Evolutionary conservation across 1,140 invertebrate genomes (phyloP).

Genomic region (Vanessa atalanta): DNA sequence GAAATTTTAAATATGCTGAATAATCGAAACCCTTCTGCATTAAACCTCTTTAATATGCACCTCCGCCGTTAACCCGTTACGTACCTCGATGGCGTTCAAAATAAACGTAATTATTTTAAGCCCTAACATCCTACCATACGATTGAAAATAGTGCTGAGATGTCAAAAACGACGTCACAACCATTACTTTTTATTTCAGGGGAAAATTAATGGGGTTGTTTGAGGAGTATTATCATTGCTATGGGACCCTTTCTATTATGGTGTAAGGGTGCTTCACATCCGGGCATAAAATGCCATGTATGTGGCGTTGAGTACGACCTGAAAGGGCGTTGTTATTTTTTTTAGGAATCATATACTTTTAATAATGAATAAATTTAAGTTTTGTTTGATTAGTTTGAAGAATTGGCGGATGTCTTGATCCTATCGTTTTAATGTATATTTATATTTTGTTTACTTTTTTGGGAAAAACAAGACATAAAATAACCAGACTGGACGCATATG

Average conservation of each 20-base stretch:
- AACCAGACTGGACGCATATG: too few species aligned
- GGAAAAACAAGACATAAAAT: too few species aligned
- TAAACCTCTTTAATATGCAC: slow-evolving; percentile 28
- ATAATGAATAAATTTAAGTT: too few species aligned
- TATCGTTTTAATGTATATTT: too few species aligned
- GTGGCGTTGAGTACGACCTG: slow-evolving; percentile 15
- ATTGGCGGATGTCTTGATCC: too few species aligned
- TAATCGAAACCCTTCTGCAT: slow-evolving; percentile 23
- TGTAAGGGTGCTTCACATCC: slow-evolving; percentile 42
- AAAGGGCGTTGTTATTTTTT: slow-evolving; percentile 14
- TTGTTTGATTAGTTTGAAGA: too few species aligned
- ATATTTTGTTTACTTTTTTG: too few species aligned
- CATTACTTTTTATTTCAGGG: slow-evolving; percentile 61
- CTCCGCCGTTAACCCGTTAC: slow-evolving; percentile 27
- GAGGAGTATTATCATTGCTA: slow-evolving; percentile 51
- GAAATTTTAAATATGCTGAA: slow-evolving; percentile 33
- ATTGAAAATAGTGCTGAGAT: slow-evolving; percentile 39
- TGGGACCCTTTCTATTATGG: slow-evolving; percentile 48
- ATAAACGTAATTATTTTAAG: slow-evolving; percentile 24
- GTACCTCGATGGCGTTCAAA: slow-evolving; percentile 5
- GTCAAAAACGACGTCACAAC: slow-evolving; percentile 19
- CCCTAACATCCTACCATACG: slow-evolving; percentile 25
- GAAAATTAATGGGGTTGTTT: slow-evolving; percentile 54
- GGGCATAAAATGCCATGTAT: slow-evolving; percentile 35
- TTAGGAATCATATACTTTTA: background rate